These are phyloP conservation scores for Trimorus sp. DNA, from an alignment of 2,888 invertebrate genomes.

Conservation along the genomic window DNA sequence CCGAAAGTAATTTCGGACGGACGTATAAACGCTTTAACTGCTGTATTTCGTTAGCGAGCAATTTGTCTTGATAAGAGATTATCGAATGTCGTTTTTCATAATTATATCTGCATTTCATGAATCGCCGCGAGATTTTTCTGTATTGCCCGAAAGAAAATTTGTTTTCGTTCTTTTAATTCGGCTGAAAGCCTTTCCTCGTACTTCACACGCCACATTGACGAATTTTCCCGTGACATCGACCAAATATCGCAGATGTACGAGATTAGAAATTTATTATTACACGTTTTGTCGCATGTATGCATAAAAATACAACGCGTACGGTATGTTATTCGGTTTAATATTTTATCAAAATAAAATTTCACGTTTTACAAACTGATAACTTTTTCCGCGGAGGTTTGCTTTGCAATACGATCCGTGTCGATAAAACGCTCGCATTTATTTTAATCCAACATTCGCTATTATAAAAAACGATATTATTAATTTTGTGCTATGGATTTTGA, in stretches of 20 bases:
- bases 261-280: too few relatives aligned
- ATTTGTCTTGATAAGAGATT: conserved; percentile 1
- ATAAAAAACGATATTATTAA: too few relatives aligned
- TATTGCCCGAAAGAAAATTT: conserved; percentile 33
- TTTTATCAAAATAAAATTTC: too few relatives aligned
- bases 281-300: too few relatives aligned
- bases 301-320: too few relatives aligned
- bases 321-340: too few relatives aligned
- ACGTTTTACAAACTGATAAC: too few relatives aligned
- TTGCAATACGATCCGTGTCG: too few relatives aligned
- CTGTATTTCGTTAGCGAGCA: conserved; percentile 1
- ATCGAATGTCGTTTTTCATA: conserved; percentile 19
- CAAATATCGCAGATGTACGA: not conserved
- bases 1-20: conserved; percentile 27
- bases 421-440: too few relatives aligned
- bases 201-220: not conserved
- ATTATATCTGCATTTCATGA: conserved; percentile 19
- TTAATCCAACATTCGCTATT: too few relatives aligned
- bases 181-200: conserved; percentile 37
- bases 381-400: too few relatives aligned
- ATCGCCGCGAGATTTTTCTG: conserved; percentile 25
- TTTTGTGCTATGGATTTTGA: too few relatives aligned
- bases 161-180: conserved; percentile 49
- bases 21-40: not conserved
- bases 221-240: conserved; percentile 2